Evolutionary conservation across 2,113 vertebrate genomes (phyloP).

Genomic region (Oncorhynchus mykiss): DNA sequence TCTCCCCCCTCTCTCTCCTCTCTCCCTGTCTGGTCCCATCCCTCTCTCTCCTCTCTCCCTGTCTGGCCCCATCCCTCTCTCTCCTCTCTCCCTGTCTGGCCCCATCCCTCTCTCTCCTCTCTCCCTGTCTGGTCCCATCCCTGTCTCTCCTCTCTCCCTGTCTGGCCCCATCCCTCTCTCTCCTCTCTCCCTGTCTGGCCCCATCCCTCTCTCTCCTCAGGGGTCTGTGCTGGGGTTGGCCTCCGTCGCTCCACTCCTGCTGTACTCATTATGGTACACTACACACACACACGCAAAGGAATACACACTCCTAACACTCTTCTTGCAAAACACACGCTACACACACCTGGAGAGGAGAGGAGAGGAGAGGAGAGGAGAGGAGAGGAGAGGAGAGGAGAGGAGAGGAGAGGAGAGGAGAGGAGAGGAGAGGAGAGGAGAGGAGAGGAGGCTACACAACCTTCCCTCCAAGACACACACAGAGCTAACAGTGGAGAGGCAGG

Average conservation of each 20-base stretch:
- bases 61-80: too few species aligned
- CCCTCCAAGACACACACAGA: too few species aligned
- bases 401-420: constrained; percentile 1
- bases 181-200: constrained; percentile 14
- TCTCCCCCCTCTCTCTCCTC: neutral
- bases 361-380: neutral
- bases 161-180: too few species aligned
- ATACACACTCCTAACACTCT: neutral
- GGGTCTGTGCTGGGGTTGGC: constrained; percentile 73
- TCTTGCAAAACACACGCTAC: neutral
- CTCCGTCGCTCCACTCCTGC: constrained; percentile 80
- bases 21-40: too few species aligned
- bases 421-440: too few species aligned
- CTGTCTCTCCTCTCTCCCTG: too few species aligned
- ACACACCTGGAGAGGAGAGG: neutral
- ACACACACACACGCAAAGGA: neutral
- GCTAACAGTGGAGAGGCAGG: constrained; percentile 9
- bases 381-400: neutral
- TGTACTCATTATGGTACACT: constrained; percentile 71
- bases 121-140: too few species aligned
- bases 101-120: too few species aligned
- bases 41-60: too few species aligned
- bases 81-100: constrained; percentile 29
- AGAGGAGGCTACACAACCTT: neutral
- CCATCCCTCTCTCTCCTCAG: constrained; percentile 71